Base-by-base conservation (phyloP, 2,113 vertebrate genomes). In the Protobothrops mucrosquamatus region DNA sequence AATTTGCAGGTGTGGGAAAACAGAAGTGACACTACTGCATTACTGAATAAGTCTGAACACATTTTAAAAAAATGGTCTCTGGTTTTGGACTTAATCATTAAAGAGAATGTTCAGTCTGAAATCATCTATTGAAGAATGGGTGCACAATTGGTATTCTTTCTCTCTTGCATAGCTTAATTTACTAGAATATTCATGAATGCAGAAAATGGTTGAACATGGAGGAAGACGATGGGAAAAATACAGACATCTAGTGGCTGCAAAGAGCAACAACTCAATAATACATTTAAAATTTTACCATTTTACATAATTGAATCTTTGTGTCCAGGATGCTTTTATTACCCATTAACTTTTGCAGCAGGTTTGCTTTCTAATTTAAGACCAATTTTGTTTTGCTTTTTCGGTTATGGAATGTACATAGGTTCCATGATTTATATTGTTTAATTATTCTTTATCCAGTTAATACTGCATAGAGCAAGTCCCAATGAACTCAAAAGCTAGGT, bases 211-310 rank as follows among this genome's bases (percentile, higher is more conserved):
- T 93, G 92, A 95, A 95, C 6, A 29, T 29, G 74, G 92, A 93
- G 10, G 91, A 95, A 86, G 74, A 26, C 64, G 2, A 91, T 74
- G 51, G 39, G 56, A 87, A 26, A 0, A 43, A 94, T 90, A 11
- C 93, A 93, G 97, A 93, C 98, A 96, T 95, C 98, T 97, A 95
- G 95, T 96, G 98, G 96, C 24, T n/a, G 22, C 0, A 2, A 48
- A 55, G 54, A 91, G 51, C 56, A 87, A 15, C 22, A 0, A 29
- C n/a, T 91, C 2, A 23, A 15, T 2, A 61, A 3, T 6, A 12
- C 1, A 46, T 9, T 43, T 52, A 22, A 10, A 74, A 46, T 48
- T 64, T 52, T 92, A n/a, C 2, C 26, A n/a, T 34, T 46, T 87
- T 87, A 93, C 56, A 24, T 93, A 90, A 90, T n/a, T 43, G 34